phyloP scores from a whole-genome alignment of 2,888 invertebrate species.

The Cremastinae sp. region DNA sequence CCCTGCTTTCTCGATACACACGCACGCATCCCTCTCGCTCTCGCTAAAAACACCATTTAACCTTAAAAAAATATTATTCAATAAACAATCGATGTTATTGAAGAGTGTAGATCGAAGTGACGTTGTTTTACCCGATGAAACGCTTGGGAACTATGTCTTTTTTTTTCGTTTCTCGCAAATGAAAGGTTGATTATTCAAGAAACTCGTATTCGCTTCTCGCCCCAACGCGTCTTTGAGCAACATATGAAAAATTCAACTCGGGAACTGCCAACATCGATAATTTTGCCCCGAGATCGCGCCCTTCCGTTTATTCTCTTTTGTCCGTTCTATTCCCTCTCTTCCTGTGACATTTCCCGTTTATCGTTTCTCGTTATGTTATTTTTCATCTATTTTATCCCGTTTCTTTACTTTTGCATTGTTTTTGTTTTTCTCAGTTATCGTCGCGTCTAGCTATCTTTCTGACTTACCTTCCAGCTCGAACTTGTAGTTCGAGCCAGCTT shows the following conservation, averaged over 20 bases:
- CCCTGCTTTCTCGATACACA: slow-evolving; percentile 67
- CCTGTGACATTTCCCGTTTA: slow-evolving; percentile 36
- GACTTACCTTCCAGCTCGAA: slow-evolving; percentile 54
- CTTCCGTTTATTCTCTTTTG: slow-evolving; percentile 8
- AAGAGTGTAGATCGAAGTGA: too few species aligned
- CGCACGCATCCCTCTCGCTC: slow-evolving; percentile 45
- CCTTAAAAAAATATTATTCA: too few species aligned
- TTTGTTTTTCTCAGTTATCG: slow-evolving; percentile 1
- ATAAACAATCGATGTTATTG: too few species aligned
- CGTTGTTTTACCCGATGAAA: too few species aligned
- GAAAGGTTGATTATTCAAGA: too few species aligned
- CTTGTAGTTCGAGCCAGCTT: slow-evolving; percentile 53
- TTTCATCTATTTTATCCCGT: slow-evolving; percentile 15
- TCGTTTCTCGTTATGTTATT: too few species aligned
- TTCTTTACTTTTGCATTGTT: not conserved
- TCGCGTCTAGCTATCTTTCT: not conserved
- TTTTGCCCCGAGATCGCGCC: not conserved
- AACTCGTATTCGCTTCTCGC: too few species aligned
- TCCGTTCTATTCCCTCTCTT: slow-evolving; percentile 38
- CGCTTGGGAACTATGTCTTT: too few species aligned
- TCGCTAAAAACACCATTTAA: not conserved
- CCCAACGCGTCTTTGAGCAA: not conserved
- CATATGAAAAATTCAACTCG: too few species aligned
- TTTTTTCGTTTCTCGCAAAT: too few species aligned
- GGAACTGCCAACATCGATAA: too few species aligned